A percentile compares a stretch with the other conserved stretches of the same genome.
phyloP scores from a whole-genome alignment of 2,888 invertebrate species.

The Melieria crassipennis region DNA sequence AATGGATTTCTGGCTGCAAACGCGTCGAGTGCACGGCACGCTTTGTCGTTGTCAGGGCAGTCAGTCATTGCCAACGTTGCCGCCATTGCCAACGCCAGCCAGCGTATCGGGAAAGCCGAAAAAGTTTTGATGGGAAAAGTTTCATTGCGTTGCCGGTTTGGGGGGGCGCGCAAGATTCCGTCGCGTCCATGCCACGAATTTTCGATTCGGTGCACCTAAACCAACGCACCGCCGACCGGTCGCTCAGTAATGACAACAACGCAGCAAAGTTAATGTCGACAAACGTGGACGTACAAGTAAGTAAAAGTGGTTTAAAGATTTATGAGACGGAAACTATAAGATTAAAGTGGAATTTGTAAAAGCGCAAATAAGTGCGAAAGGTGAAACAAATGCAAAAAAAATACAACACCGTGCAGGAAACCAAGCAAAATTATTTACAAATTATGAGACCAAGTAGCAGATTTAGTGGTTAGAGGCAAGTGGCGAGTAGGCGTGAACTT shows the following conservation, averaged over 20 bases:
- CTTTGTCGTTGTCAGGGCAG: slow-evolving; percentile 11
- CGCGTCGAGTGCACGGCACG: slow-evolving; percentile 27
- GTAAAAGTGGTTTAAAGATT: slow-evolving; percentile 34
- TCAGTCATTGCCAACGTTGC: slow-evolving; percentile 42
- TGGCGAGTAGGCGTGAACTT: too few relatives aligned
- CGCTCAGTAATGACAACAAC: slow-evolving; percentile 1
- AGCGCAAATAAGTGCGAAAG: slow-evolving; percentile 5
- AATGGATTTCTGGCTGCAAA: slow-evolving; percentile 8
- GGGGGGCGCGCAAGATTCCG: background rate
- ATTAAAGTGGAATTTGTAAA: slow-evolving; percentile 31
- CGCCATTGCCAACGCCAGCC: slow-evolving; percentile 38
- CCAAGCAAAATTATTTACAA: background rate
- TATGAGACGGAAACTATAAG: slow-evolving; percentile 39
- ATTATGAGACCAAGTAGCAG: slow-evolving; percentile 1
- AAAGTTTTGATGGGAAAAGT: slow-evolving; percentile 62
- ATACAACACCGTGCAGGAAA: background rate
- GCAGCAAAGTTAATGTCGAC: background rate
- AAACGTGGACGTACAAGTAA: background rate
- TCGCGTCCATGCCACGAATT: background rate
- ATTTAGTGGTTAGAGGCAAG: background rate
- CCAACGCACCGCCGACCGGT: too few relatives aligned
- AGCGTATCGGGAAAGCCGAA: slow-evolving; percentile 11
- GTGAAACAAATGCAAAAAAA: background rate
- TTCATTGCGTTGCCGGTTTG: slow-evolving; percentile 35
- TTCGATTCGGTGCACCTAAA: too few relatives aligned